Percentiles rank a stretch among this genome's conserved stretches.
phyloP scores from a whole-genome alignment of 2,113 vertebrate species.

The Bujurquina vittata region DNA sequence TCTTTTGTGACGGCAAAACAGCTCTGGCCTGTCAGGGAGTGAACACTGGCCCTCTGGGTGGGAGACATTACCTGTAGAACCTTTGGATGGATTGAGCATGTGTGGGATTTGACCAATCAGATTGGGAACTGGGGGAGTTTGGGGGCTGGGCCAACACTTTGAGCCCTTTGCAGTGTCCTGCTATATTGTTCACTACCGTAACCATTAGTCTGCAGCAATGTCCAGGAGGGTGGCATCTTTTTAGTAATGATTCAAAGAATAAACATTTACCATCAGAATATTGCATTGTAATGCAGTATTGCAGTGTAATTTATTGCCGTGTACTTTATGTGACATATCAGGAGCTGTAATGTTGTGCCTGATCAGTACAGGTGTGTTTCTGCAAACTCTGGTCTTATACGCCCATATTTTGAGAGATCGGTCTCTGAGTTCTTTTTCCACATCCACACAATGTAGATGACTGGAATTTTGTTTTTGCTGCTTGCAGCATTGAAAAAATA shows the following conservation, averaged over 20 bases:
- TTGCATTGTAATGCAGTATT: neutral
- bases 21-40: neutral
- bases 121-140: neutral
- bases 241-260: neutral
- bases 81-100: no score
- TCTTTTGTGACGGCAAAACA: neutral
- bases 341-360: no score
- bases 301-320: no score
- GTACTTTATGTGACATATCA: no score
- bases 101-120: no score
- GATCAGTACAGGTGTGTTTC: neutral
- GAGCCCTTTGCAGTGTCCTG: neutral
- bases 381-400: no score
- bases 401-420: neutral
- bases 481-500: neutral
- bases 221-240: neutral
- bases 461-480: neutral
- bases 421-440: neutral
- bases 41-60: neutral
- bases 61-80: neutral
- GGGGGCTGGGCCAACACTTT: neutral
- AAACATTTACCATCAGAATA: neutral
- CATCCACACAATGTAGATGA: neutral
- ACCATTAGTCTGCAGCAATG: neutral
- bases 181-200: rapidly evolving